A percentile compares a stretch with the other conserved stretches of the same genome.
Evolutionary conservation across 2,888 invertebrate species (phyloP).

Genomic region (Cryptosula pallasiana): DNA sequence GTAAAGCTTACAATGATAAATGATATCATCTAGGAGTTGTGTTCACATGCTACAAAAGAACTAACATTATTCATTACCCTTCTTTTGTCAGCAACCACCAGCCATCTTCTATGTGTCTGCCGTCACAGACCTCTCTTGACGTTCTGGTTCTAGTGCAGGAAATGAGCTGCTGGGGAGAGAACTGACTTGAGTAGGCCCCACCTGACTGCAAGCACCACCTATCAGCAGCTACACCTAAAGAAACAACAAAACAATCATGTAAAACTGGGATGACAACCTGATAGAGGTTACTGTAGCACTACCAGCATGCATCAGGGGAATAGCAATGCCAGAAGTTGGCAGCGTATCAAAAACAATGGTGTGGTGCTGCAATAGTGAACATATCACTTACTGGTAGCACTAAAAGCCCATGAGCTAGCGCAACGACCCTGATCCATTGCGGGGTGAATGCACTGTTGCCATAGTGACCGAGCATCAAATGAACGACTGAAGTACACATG

Average conservation of each 20-base stretch:
- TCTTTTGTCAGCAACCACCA: constrained; percentile 80
- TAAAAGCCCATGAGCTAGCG: constrained; percentile 88
- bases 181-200: constrained; percentile 62
- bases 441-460: constrained; percentile 69
- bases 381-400: constrained; percentile 61
- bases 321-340: no score
- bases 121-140: constrained; percentile 66
- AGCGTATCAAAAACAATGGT: no score
- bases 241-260: no score
- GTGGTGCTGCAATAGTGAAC: no score
- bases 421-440: constrained; percentile 64
- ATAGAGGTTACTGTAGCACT: no score
- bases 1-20: no score
- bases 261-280: no score
- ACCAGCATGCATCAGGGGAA: no score
- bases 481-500: constrained; percentile 56
- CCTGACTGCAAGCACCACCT: constrained; percentile 77
- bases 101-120: constrained; percentile 83
- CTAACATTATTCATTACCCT: constrained; percentile 52
- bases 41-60: background rate
- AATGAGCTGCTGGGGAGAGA: constrained; percentile 80
- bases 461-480: constrained; percentile 73
- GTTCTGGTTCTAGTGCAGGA: constrained; percentile 68
- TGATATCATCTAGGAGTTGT: no score
- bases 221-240: constrained; percentile 46